Conservation (phyloP, 2,797 vertebrate species). For the Craterocephalus amniculus region DNA sequence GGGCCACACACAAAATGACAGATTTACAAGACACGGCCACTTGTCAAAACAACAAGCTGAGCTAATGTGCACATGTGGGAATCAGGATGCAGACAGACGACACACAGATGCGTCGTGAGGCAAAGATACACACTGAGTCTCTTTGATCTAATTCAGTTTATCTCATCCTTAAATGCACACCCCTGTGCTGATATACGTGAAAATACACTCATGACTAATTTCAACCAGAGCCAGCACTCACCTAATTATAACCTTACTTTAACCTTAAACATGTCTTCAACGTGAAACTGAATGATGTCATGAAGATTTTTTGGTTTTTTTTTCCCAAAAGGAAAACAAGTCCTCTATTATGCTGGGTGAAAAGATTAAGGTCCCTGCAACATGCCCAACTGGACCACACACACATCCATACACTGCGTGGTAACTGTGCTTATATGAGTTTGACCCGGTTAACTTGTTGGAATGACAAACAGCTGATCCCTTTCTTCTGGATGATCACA, state of each 20-base stretch:
- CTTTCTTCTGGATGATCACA: conserved; percentile 47
- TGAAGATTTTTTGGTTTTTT: not conserved
- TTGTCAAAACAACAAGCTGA: conserved; percentile 15
- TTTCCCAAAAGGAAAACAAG: not conserved
- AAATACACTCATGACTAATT: not conserved
- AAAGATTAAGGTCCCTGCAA: not conserved
- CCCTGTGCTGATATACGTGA: not conserved
- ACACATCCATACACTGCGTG: not conserved
- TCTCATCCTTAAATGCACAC: not conserved
- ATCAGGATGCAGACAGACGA: not conserved
- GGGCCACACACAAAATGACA: conserved; percentile 47
- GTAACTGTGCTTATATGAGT: conserved; percentile 50
- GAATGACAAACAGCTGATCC: conserved; percentile 30
- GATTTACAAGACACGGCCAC: conserved; percentile 13
- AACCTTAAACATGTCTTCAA: not conserved
- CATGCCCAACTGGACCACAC: not conserved
- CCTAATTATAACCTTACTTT: not conserved
- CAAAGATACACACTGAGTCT: not conserved
- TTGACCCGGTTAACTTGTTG: conserved; percentile 64
- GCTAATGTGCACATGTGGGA: not conserved
- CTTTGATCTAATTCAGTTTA: not conserved
- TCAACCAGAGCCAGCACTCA: not conserved
- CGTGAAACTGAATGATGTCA: not conserved
- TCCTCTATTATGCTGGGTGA: not conserved
- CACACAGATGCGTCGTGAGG: not conserved